Evolutionary conservation across 2,113 vertebrate species (phyloP).

Genomic region (Cacatua alba): DNA sequence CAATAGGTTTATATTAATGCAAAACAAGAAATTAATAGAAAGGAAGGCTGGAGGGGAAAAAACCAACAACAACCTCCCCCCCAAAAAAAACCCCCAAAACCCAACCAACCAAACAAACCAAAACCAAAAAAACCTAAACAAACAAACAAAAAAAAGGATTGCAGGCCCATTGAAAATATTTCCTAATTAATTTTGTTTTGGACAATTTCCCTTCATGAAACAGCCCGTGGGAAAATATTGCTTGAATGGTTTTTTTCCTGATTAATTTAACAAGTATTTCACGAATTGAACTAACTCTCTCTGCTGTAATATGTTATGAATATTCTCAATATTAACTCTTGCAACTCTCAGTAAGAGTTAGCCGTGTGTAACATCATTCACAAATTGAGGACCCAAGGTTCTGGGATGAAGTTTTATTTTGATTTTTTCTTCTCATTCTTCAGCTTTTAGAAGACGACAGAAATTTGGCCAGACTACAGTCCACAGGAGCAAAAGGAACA

Average conservation of each 20-base stretch:
- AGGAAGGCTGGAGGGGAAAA: background rate
- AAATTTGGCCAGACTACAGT: background rate
- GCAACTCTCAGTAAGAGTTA: background rate
- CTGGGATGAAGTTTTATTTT: background rate
- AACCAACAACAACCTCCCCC: rapidly evolving
- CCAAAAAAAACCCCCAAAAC: background rate
- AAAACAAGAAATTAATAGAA: background rate
- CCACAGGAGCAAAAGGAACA: background rate
- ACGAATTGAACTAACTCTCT: background rate
- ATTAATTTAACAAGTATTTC: background rate
- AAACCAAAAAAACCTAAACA: background rate
- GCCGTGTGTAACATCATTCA: background rate
- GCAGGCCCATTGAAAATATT: background rate
- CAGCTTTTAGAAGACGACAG: background rate
- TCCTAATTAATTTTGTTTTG: background rate
- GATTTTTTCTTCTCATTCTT: background rate
- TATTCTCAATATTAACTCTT: background rate
- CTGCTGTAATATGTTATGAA: background rate
- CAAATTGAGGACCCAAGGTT: background rate
- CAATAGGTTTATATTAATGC: too few species aligned
- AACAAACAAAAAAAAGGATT: background rate
- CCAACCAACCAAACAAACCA: background rate
- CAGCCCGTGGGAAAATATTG: background rate
- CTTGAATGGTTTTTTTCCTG: background rate
- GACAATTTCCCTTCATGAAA: background rate